Percentiles rank a stretch among this genome's conserved stretches.
Evolutionary conservation across 2,797 vertebrate genomes (phyloP).

Genomic region (Falco columbarius): DNA sequence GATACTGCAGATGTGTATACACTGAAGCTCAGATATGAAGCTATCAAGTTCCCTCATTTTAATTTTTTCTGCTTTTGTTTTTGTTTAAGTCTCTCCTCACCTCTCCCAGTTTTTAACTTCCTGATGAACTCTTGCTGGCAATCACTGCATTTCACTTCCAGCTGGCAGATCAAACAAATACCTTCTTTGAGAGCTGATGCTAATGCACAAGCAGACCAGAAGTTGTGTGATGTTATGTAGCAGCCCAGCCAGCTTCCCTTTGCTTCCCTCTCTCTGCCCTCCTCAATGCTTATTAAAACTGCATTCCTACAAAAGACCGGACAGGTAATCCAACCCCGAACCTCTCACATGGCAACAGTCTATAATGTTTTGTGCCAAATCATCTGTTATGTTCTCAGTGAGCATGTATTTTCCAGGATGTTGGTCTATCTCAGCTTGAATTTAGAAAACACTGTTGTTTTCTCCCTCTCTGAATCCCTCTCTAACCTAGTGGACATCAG

Average conservation of each 20-base stretch:
- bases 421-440: background rate
- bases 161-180: conserved; percentile 31
- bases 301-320: background rate
- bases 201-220: conserved; percentile 22
- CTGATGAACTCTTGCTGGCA: conserved; percentile 26
- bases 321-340: background rate
- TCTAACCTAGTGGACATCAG: background rate
- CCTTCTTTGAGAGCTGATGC: background rate
- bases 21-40: background rate
- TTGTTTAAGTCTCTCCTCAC: background rate
- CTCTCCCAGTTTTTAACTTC: conserved; percentile 53
- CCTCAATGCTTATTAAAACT: background rate
- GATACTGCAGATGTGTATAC: background rate
- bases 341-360: background rate
- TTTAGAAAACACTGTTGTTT: background rate
- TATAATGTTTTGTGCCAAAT: background rate
- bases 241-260: background rate
- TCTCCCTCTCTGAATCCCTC: background rate
- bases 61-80: background rate
- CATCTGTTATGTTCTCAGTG: background rate
- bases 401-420: background rate
- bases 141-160: background rate
- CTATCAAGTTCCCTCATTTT: background rate
- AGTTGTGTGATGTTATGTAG: background rate
- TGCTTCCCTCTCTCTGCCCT: background rate